Percentiles rank a stretch among this genome's conserved stretches.
These are phyloP conservation scores for Pseudomyrmex pallidus DNA, from an alignment of 1,140 invertebrate genomes.

Conservation along the genomic window DNA sequence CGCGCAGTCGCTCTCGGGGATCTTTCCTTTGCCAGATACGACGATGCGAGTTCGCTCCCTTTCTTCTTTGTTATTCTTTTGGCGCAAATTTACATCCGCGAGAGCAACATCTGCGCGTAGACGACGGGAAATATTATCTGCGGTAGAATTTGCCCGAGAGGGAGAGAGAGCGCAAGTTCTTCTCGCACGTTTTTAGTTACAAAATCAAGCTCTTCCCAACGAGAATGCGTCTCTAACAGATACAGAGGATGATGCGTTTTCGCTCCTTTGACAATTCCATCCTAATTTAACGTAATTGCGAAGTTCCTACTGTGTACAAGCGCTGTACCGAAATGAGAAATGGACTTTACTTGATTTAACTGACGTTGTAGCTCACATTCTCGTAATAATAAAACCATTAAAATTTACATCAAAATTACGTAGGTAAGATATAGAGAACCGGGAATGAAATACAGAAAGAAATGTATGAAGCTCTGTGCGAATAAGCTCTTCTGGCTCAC, in stretches of 20 bases:
- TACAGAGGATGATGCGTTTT: background rate
- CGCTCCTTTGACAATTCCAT: constrained; percentile 8
- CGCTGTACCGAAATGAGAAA: too few species aligned
- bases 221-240: background rate
- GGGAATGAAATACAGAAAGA: background rate
- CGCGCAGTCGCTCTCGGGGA: too few species aligned
- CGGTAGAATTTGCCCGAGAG: background rate
- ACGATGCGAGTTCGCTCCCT: background rate
- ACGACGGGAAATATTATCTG: background rate
- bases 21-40: too few species aligned
- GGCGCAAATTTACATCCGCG: constrained; percentile 22
- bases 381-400: background rate
- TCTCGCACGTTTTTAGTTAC: constrained; percentile 1
- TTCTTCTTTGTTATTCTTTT: constrained; percentile 19
- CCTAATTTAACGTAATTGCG: constrained; percentile 1
- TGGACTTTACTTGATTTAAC: background rate
- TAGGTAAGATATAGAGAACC: background rate
- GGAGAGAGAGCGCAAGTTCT: too few species aligned
- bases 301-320: too few species aligned
- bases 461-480: background rate
- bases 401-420: constrained; percentile 1
- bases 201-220: constrained; percentile 6
- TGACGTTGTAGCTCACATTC: background rate
- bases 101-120: background rate
- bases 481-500: background rate